Evolutionary conservation across 2,113 vertebrate genomes (phyloP).

Genomic region (Ciconia maguari): DNA sequence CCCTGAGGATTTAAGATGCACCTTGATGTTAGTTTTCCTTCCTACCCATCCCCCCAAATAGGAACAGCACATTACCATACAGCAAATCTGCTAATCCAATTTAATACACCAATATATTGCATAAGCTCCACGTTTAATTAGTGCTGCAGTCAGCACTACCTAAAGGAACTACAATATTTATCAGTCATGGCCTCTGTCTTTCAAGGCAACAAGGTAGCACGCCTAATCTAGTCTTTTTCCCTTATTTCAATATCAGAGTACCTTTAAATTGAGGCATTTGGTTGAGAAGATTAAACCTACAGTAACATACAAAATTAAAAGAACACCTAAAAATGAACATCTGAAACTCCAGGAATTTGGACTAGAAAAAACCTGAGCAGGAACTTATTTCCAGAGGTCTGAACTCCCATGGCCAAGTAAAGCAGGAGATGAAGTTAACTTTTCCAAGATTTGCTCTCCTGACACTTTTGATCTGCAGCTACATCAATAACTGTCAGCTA

Average conservation of each 20-base stretch:
- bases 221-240: not conserved
- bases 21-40: not conserved
- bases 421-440: not conserved
- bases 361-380: not conserved
- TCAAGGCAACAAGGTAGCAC: not conserved
- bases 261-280: not conserved
- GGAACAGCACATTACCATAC: conserved; percentile 24
- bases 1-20: conserved; percentile 13
- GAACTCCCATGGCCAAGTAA: not conserved
- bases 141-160: conserved; percentile 38
- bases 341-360: not conserved
- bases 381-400: not conserved
- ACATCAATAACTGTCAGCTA: not conserved
- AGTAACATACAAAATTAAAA: not conserved
- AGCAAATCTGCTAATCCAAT: conserved; percentile 61
- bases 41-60: conserved; percentile 11
- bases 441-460: not conserved
- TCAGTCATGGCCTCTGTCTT: not conserved
- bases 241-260: not conserved
- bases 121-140: conserved; percentile 36
- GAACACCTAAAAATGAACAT: not conserved
- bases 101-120: conserved; percentile 49
- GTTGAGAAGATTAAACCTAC: not conserved
- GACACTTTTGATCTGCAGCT: not conserved
- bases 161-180: conserved; percentile 35